Conservation (phyloP, 2,113 vertebrate species). For the Anguilla japonica region DNA sequence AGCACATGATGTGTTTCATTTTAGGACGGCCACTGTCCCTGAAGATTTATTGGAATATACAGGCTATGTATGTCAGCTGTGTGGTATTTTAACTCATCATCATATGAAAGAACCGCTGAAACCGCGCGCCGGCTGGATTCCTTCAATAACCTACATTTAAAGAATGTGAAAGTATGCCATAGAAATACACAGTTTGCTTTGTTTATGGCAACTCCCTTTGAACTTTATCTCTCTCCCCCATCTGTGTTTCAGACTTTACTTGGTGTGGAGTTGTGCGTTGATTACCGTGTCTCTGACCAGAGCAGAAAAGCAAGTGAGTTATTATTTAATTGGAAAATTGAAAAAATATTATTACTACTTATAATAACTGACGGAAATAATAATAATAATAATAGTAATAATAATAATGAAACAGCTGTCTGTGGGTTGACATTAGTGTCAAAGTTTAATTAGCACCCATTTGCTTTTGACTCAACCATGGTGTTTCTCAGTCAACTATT, state of each 20-base stretch:
- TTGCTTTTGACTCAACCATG: neutral
- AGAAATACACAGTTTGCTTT: neutral
- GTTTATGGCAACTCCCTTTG: neutral
- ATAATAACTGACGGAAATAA: neutral
- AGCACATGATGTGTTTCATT: neutral
- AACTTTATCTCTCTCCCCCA: conserved; percentile 5
- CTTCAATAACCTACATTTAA: neutral
- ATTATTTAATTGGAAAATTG: neutral
- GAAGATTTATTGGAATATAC: neutral
- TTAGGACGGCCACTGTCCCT: conserved; percentile 2
- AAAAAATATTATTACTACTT: neutral
- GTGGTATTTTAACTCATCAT: neutral
- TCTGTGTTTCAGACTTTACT: conserved; percentile 35
- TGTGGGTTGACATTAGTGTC: too few relatives aligned
- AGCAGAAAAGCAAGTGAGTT: conserved; percentile 41
- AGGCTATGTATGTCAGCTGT: neutral
- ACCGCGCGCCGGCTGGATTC: neutral
- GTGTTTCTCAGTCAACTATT: neutral
- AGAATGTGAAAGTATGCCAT: neutral
- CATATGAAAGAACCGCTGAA: neutral
- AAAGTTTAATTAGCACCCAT: too few relatives aligned
- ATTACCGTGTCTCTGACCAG: conserved; percentile 25
- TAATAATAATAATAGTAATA: neutral
- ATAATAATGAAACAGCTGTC: too few relatives aligned
- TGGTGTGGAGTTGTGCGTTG: conserved; percentile 36